A percentile compares a stretch with the other conserved stretches of the same genome.
Evolutionary conservation across 2,797 vertebrate species (phyloP).

Genomic region (Strix occidentalis): DNA sequence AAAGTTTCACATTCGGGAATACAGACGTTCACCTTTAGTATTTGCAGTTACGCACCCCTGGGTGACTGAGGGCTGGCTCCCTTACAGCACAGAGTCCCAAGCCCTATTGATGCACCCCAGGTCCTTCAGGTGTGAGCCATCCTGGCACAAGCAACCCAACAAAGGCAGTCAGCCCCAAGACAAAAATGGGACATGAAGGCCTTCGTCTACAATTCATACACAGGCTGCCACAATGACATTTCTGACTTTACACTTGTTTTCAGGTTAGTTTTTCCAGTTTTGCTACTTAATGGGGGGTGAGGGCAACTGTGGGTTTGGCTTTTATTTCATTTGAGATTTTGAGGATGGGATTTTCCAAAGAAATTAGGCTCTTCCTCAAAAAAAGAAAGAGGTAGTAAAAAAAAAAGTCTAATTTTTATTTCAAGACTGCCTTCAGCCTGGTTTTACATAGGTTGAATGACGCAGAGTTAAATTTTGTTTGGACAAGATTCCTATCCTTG

Average conservation of each 20-base stretch:
- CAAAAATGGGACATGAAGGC: neutral
- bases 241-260: neutral
- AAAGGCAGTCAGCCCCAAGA: fast-evolving
- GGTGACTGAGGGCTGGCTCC: neutral
- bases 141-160: neutral
- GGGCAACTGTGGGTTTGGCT: neutral
- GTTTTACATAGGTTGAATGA: neutral
- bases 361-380: neutral
- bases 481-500: neutral
- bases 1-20: neutral
- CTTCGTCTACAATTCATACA: neutral
- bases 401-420: neutral
- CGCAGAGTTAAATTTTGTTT: neutral
- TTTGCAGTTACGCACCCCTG: neutral
- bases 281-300: neutral
- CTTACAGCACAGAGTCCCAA: neutral
- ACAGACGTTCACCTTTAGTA: neutral
- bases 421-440: neutral
- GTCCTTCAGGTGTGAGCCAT: neutral
- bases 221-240: neutral
- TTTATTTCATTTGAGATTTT: neutral
- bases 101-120: neutral
- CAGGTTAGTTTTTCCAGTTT: neutral
- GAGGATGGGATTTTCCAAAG: neutral
- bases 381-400: neutral